Percentiles rank a stretch among this genome's conserved stretches.
phyloP scores from a whole-genome alignment of 2,113 vertebrate species.

The Dromas ardeola region DNA sequence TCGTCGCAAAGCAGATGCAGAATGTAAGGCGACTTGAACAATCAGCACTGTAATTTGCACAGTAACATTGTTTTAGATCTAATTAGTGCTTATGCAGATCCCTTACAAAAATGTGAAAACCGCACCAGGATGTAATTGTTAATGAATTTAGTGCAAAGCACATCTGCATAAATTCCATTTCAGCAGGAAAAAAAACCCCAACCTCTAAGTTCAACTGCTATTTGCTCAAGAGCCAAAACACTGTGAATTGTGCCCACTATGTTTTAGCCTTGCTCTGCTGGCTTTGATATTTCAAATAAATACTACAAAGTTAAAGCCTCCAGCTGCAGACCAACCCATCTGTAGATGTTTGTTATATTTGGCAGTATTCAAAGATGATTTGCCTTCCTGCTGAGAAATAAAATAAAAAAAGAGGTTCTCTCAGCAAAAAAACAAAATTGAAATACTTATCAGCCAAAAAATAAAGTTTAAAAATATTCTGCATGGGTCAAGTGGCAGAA shows the following conservation, averaged over 20 bases:
- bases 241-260: conserved; percentile 79
- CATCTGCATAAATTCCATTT: conserved; percentile 85
- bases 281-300: conserved; percentile 83
- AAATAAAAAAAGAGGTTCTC: conserved; percentile 64
- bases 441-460: conserved; percentile 68
- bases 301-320: conserved; percentile 83
- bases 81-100: conserved; percentile 83
- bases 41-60: conserved; percentile 81
- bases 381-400: conserved; percentile 74
- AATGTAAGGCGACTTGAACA: conserved; percentile 75
- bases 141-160: conserved; percentile 86
- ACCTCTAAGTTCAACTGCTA: conserved; percentile 81
- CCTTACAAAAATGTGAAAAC: conserved; percentile 85
- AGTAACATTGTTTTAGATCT: conserved; percentile 84
- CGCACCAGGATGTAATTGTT: conserved; percentile 84
- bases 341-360: conserved; percentile 85
- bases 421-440: conserved; percentile 73
- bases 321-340: conserved; percentile 84
- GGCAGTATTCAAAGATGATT: conserved; percentile 80
- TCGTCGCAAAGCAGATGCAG: conserved; percentile 76
- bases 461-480: conserved; percentile 54
- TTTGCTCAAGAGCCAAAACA: conserved; percentile 84
- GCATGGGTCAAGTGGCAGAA: conserved; percentile 42
- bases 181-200: conserved; percentile 65
- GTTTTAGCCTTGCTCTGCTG: conserved; percentile 79